A percentile compares a stretch with the other conserved stretches of the same genome.
These are phyloP conservation scores for Lycocerus yunnanus DNA, from an alignment of 2,888 invertebrate genomes.

Conservation along the genomic window DNA sequence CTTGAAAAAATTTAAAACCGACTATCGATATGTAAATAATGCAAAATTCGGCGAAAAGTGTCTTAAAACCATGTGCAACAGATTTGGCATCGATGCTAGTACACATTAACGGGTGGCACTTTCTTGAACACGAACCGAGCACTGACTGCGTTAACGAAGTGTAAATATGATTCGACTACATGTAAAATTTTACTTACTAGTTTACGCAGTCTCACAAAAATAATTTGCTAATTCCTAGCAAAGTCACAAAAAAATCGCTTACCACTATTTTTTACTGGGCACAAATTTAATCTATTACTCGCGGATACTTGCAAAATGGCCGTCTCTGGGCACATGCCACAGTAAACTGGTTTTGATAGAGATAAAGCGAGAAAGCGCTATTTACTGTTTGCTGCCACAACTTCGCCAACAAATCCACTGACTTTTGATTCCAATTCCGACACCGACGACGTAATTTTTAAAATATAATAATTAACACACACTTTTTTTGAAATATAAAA, in stretches of 20 bases:
- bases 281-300: slow-evolving; percentile 66
- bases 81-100: slow-evolving; percentile 53
- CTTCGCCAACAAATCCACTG: background rate
- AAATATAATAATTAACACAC: background rate
- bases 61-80: slow-evolving; percentile 59
- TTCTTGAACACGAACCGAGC: slow-evolving; percentile 11
- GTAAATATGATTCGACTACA: slow-evolving; percentile 5
- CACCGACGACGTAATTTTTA: background rate
- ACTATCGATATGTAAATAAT: slow-evolving; percentile 12
- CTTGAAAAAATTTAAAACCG: slow-evolving; percentile 10
- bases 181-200: slow-evolving; percentile 20
- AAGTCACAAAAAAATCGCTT: slow-evolving; percentile 52
- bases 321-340: slow-evolving; percentile 71
- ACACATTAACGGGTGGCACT: slow-evolving; percentile 49
- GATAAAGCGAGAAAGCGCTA: slow-evolving; percentile 49
- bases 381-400: slow-evolving; percentile 6
- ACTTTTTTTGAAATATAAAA: background rate
- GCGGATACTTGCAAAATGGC: slow-evolving; percentile 71
- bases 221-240: slow-evolving; percentile 30
- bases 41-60: slow-evolving; percentile 10
- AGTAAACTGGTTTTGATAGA: slow-evolving; percentile 61
- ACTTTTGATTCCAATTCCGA: background rate
- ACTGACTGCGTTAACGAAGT: background rate
- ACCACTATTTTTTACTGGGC: slow-evolving; percentile 63
- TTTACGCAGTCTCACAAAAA: slow-evolving; percentile 23